Evolutionary conservation across 2,113 vertebrate species (phyloP).

Genomic region (Dolichotis patagonum): DNA sequence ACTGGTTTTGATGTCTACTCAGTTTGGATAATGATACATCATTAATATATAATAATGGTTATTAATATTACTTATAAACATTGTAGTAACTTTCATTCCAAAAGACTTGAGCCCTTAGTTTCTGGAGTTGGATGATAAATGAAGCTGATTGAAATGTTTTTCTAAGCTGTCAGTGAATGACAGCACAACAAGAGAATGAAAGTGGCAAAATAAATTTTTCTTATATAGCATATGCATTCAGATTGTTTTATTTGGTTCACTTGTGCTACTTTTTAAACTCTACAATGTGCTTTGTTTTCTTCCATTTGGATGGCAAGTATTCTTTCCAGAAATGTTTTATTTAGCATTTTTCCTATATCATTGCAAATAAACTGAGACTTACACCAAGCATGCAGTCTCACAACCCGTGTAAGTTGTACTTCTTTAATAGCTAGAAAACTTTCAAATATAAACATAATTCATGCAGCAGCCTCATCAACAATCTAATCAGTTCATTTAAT

Average conservation of each 20-base stretch:
- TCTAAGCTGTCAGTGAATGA: not conserved
- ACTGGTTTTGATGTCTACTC: not conserved
- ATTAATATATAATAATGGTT: not conserved
- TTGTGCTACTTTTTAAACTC: not conserved
- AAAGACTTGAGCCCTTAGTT: not conserved
- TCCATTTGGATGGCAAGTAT: not conserved
- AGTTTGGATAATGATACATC: not conserved
- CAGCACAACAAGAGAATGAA: not conserved
- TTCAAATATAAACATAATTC: not conserved
- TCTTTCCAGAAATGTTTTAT: not conserved
- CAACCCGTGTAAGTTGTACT: not conserved
- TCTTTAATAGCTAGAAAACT: not conserved
- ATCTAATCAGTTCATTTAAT: not conserved
- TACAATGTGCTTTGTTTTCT: not conserved
- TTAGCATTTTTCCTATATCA: not conserved
- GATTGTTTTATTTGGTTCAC: not conserved
- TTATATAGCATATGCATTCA: not conserved
- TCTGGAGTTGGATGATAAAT: not conserved
- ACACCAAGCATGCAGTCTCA: not conserved
- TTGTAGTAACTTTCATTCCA: not conserved
- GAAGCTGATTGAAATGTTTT: not conserved
- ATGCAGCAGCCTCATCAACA: not conserved
- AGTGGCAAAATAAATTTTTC: constrained; percentile 22
- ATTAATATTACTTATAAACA: not conserved
- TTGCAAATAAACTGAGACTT: not conserved